phyloP scores from a whole-genome alignment of 2,113 vertebrate species.

The Lophotis ruficrista region DNA sequence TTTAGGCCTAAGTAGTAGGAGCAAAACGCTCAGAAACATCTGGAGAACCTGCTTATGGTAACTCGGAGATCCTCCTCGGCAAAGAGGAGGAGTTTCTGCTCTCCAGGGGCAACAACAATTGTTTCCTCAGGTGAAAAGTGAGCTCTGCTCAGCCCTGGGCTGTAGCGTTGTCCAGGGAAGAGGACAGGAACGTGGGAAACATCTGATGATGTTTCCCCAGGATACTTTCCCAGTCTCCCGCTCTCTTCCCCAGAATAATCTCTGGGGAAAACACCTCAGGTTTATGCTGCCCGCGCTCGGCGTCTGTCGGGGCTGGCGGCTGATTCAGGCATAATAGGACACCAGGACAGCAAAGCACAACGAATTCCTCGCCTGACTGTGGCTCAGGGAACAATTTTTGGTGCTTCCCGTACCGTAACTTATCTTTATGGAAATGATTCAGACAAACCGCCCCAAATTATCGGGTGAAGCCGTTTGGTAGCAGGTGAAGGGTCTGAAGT shows the following conservation, averaged over 20 bases:
- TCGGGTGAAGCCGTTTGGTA: background rate
- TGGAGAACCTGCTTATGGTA: background rate
- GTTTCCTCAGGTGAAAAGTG: background rate
- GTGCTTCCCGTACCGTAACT: background rate
- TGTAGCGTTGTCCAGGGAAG: background rate
- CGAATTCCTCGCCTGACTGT: background rate
- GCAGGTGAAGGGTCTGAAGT: background rate
- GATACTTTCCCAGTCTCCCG: background rate
- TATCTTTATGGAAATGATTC: constrained; percentile 23
- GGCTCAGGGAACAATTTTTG: background rate
- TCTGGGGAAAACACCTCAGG: background rate
- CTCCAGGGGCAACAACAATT: background rate
- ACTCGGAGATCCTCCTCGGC: background rate
- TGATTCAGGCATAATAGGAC: background rate
- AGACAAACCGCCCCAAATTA: background rate
- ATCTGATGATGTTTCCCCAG: background rate
- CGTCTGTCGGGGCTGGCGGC: background rate
- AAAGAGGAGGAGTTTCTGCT: background rate
- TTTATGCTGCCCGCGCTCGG: background rate
- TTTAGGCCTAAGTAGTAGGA: background rate
- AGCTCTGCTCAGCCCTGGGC: background rate
- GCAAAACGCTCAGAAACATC: background rate
- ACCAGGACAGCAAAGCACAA: background rate
- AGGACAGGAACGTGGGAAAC: background rate
- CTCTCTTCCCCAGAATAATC: background rate